These are phyloP conservation scores for Paragorgia papillata DNA, from an alignment of 92 coral and sea anemone species.

Conservation along the genomic window DNA sequence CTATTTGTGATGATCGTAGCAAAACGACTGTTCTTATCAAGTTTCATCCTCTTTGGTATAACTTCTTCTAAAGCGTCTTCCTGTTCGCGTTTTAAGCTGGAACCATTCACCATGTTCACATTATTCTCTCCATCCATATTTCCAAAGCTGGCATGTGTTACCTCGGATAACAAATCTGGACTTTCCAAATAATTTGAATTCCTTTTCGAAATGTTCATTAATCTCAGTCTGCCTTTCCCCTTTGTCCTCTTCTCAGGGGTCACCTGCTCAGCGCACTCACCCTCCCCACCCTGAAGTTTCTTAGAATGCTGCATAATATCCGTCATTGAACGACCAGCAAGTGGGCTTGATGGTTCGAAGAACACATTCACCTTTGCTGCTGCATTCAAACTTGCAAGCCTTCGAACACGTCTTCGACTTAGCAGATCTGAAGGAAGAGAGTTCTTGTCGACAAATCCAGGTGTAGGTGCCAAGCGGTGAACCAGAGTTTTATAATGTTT, in stretches of 20 bases:
- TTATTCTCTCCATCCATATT: background rate
- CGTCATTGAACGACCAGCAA: slow-evolving; percentile 82
- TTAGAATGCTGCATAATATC: slow-evolving; percentile 85
- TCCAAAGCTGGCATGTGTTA: slow-evolving; percentile 11
- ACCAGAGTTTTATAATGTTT: slow-evolving; percentile 70
- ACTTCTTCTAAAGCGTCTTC: background rate
- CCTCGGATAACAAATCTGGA: background rate
- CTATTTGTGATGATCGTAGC: slow-evolving; percentile 6
- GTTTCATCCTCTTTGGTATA: slow-evolving; percentile 6
- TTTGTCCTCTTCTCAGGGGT: slow-evolving; percentile 50
- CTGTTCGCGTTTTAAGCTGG: slow-evolving; percentile 12
- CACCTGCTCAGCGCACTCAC: slow-evolving; percentile 42
- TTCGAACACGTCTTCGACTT: slow-evolving; percentile 83
- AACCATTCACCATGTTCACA: background rate
- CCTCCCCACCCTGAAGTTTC: slow-evolving; percentile 22
- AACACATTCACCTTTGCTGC: slow-evolving; percentile 94
- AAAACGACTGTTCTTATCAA: slow-evolving; percentile 19
- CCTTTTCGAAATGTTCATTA: slow-evolving; percentile 8
- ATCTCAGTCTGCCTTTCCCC: slow-evolving; percentile 42
- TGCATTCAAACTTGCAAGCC: slow-evolving; percentile 98
- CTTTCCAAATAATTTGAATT: slow-evolving; percentile 21
- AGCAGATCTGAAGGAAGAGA: slow-evolving; percentile 67
- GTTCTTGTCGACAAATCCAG: slow-evolving; percentile 97
- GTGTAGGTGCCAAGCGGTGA: slow-evolving; percentile 92
- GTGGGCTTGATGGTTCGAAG: slow-evolving; percentile 94